These are phyloP conservation scores for Zophobas morio DNA, from an alignment of 1,140 invertebrate genomes.

Conservation along the genomic window DNA sequence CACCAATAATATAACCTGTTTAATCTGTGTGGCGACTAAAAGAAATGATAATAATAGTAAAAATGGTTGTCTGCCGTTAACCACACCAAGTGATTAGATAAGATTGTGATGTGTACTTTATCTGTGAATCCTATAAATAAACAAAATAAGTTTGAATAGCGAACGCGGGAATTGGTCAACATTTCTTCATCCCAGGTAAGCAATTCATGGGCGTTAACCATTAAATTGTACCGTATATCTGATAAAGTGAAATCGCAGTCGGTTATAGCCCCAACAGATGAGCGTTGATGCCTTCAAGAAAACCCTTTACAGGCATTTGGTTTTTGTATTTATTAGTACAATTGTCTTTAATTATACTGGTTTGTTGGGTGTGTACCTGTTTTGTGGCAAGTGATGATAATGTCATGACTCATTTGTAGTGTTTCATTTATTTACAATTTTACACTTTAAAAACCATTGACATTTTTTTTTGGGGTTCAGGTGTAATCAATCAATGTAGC, in stretches of 20 bases:
- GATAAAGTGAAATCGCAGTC: neutral
- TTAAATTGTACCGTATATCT: conserved; percentile 1
- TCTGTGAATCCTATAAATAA: conserved; percentile 5
- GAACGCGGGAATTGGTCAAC: conserved; percentile 44
- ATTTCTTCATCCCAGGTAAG: conserved; percentile 33
- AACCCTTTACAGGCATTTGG: neutral
- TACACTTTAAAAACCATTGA: neutral
- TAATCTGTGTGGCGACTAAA: neutral
- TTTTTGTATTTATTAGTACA: conserved; percentile 5
- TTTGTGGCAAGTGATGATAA: neutral
- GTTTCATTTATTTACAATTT: conserved; percentile 14
- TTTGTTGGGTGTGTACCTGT: conserved; percentile 31
- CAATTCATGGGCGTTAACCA: conserved; percentile 41
- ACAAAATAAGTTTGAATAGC: conserved; percentile 30
- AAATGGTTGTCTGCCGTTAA: neutral
- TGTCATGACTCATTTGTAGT: conserved; percentile 35
- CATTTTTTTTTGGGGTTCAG: too few species aligned
- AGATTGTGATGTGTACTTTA: conserved; percentile 24
- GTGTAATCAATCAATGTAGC: too few species aligned
- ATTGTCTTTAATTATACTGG: conserved; percentile 21
- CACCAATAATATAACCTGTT: conserved; percentile 39
- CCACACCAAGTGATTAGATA: conserved; percentile 13
- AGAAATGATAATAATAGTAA: conserved; percentile 23
- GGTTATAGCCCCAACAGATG: too few species aligned
- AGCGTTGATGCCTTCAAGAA: too few species aligned